Base-by-base conservation (phyloP, 2,888 invertebrate species). In the Osmoderma eremita region DNA sequence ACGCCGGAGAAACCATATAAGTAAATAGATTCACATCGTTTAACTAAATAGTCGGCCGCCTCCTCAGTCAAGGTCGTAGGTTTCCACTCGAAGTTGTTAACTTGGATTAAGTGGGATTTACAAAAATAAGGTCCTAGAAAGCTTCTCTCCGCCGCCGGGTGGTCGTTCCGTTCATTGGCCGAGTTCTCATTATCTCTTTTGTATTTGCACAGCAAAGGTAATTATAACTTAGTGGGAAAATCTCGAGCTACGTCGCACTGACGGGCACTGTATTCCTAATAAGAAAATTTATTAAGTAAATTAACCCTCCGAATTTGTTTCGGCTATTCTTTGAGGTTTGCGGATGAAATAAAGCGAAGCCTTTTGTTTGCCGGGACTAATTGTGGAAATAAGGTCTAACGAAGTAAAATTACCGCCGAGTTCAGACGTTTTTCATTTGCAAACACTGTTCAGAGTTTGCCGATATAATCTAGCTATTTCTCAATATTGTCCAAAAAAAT, bases 21-120 rank as follows among this genome's bases (percentile, higher is more conserved):
- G 65, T 48, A 65, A 65, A 58, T 58, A 65, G 49, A 65, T 56
- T 65, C 56, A 49, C 30, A 39, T 56, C 58, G 50, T 58, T 65
- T 50, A 56, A 58, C 65, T 58, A 58, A 65, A 65, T 39, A 45
- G 56, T 20, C 10, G 42, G 45, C 45, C 53, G 24, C 15, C 48
- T 42, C 24, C 12, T 45, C 24, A 61, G 58, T 61, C 58, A 61
- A 61, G 58, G 58, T 61, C 45, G 45, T 61, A 24, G 30, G 58
- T 45, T 61, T 30, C 58, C 48, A 61, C 58, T 61, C 24, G 45
- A 10, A 30, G 58, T 61, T 48, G 45, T 61, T 61, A 61, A 61
- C 30, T 30, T 45, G 58, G 45, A 61, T 61, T 56, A 56, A n/a
- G n/a, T 24, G 18, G 45, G 58, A 45, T 61, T 61, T 45, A 30